phyloP scores from a whole-genome alignment of 2,888 invertebrate genomes.

The Desoria tigrina region DNA sequence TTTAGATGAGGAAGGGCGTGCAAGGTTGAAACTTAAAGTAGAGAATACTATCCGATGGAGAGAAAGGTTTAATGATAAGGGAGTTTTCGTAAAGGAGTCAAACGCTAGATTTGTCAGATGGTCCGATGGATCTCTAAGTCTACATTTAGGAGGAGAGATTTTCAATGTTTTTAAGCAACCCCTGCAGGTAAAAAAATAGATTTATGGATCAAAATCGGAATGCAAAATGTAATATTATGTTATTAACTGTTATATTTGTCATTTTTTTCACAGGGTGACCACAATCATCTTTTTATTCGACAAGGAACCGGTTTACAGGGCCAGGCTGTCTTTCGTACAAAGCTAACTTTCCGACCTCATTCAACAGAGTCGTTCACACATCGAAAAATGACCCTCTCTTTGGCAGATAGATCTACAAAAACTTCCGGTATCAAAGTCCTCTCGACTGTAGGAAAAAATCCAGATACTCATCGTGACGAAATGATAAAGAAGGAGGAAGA shows the following conservation, averaged over 20 bases:
- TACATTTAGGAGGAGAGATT: conserved; percentile 95
- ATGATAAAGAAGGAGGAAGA: conserved; percentile 98
- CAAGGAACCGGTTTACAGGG: conserved; percentile 98
- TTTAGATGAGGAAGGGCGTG: conserved; percentile 94
- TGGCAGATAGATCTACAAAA: conserved; percentile 92
- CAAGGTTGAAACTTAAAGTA: conserved; percentile 85
- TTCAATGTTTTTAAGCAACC: conserved; percentile 97
- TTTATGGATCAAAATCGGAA: not conserved
- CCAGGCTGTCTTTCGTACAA: conserved; percentile 94
- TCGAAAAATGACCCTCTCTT: conserved; percentile 95
- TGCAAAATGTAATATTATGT: not conserved
- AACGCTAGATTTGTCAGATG: conserved; percentile 94
- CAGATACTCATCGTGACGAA: conserved; percentile 86
- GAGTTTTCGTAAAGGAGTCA: conserved; percentile 80
- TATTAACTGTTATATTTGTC: conserved; percentile 45
- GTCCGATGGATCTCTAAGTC: conserved; percentile 97
- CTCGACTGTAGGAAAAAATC: conserved; percentile 89
- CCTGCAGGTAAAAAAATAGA: conserved; percentile 66
- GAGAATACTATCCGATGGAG: conserved; percentile 98
- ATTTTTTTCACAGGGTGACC: conserved; percentile 70
- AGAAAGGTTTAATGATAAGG: conserved; percentile 76
- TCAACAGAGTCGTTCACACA: conserved; percentile 99
- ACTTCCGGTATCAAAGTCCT: conserved; percentile 93
- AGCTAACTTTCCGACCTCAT: conserved; percentile 95
- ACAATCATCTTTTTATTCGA: conserved; percentile 95